phyloP scores from a whole-genome alignment of 2,113 vertebrate species.

The Mandrillus leucophaeus region DNA sequence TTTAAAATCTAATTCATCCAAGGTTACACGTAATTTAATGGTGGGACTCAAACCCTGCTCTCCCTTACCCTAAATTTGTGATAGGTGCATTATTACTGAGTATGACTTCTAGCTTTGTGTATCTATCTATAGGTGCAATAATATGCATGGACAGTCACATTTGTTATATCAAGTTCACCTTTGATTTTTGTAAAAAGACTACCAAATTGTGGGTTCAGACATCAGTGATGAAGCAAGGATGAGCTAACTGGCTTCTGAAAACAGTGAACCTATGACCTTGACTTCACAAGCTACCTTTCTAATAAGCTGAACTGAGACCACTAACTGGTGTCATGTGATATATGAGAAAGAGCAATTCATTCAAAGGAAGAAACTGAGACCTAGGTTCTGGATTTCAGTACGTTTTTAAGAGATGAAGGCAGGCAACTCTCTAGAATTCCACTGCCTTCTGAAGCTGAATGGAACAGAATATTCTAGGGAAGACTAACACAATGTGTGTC shows the following conservation, averaged over 20 bases:
- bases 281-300: neutral
- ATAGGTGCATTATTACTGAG: neutral
- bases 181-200: neutral
- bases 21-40: neutral
- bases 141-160: neutral
- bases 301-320: neutral
- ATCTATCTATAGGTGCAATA: neutral
- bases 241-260: neutral
- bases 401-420: neutral
- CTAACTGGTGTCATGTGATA: neutral
- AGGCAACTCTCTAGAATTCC: neutral
- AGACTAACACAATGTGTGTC: neutral
- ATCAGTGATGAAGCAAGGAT: neutral
- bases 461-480: neutral
- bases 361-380: neutral
- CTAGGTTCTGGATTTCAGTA: neutral
- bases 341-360: neutral
- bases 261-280: neutral
- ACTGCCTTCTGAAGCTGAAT: constrained; percentile 7
- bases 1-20: neutral
- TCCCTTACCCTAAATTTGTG: neutral
- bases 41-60: neutral
- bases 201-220: neutral
- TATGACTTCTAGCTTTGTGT: neutral
- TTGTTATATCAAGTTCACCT: neutral